A percentile compares a stretch with the other conserved stretches of the same genome.
Evolutionary conservation across 2,888 invertebrate species (phyloP).

Genomic region (Tetragonula carbonaria): DNA sequence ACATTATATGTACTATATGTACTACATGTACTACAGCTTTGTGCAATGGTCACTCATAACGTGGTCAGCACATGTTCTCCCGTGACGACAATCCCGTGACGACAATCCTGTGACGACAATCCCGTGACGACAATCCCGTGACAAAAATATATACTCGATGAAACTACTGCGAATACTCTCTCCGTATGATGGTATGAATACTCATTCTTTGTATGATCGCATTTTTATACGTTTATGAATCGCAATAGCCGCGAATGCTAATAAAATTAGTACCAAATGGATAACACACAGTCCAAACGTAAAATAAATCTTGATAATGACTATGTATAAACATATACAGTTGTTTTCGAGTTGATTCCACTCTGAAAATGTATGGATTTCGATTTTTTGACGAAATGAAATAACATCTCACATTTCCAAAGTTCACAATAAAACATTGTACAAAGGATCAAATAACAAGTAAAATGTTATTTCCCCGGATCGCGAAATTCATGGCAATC

Average conservation of each 20-base stretch:
- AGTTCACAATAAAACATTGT: not conserved
- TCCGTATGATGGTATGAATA: not conserved
- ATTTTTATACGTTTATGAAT: conserved; percentile 4
- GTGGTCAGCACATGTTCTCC: conserved; percentile 63
- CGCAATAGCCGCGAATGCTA: not conserved
- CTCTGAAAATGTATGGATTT: not conserved
- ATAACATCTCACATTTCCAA: not conserved
- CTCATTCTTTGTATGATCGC: conserved; percentile 33
- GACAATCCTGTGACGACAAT: conserved; percentile 57
- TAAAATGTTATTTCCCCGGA: not conserved
- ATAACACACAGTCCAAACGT: no score
- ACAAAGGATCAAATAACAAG: no score
- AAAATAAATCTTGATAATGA: not conserved
- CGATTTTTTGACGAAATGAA: not conserved
- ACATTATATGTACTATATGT: not conserved
- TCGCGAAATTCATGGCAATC: not conserved
- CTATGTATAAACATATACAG: not conserved
- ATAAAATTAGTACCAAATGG: not conserved
- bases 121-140: conserved; percentile 65
- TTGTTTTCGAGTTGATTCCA: not conserved
- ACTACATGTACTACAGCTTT: not conserved
- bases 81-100: conserved; percentile 63
- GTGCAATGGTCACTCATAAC: conserved; percentile 36
- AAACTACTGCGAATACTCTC: conserved; percentile 51
- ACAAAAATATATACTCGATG: conserved; percentile 52